Base-by-base conservation (phyloP, 2,888 invertebrate genomes). In the Eucriotettix oculatus region DNA sequence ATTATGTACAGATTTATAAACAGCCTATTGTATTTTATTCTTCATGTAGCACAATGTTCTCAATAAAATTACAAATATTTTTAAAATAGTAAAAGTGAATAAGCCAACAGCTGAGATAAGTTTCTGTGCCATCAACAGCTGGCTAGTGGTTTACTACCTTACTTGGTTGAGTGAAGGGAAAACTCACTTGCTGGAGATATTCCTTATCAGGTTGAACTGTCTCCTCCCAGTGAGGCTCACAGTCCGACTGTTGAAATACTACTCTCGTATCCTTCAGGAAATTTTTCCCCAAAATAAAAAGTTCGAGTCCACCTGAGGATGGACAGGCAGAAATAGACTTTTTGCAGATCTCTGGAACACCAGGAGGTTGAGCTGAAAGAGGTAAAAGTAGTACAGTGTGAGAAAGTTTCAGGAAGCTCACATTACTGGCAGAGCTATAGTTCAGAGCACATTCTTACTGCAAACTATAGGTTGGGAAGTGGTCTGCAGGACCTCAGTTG, bases 381-480 rank as follows among this genome's bases (percentile, higher is more conserved):
- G 12, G 1, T 1, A 48, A 12, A 48, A 29, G 29, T 29, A 29
- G 29, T 29, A 29, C 7, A 5, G 29, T 29, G 29, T 29, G 29
- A 29, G 29, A 7, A 29, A 29, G 7, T 7, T 5, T 29, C 29
- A 29, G 29, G n/a, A n/a, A n/a, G n/a, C n/a, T n/a, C n/a, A n/a
- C n/a, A 5, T 29, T 29, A 29, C 29, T 29, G 29, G 29, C 7
- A 2, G 2, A 29, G 29, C 7, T 5, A 7, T 29, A 29, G 29
- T 29, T 29, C 7, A 29, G 7, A 29, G 29, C 7, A 5, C 29
- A 58, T 62, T 85, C 90, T 84, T 74, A 93, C 92, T 92, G 81
- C 93, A 94, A 66, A 91, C 88, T 67, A 94, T 93, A 62, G 90
- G 90, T 68, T 90, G 87, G 60, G 92, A 93, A 74, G 90, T 88